Evolutionary conservation across 1,140 invertebrate species (phyloP).

Genomic region (Calliopsis andreniformis): DNA sequence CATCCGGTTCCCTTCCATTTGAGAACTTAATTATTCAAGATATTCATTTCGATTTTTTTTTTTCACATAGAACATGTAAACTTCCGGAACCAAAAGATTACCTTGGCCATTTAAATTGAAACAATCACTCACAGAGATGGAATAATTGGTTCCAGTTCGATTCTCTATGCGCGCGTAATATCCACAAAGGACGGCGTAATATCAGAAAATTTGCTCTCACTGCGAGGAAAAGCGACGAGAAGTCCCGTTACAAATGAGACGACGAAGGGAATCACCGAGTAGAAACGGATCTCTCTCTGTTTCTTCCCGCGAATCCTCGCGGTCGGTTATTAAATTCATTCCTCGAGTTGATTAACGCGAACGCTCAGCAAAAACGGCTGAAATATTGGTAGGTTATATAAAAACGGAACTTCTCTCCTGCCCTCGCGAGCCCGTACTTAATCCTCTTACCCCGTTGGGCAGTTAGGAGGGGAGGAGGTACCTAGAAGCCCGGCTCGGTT

Average conservation of each 20-base stretch:
- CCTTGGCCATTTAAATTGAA: background rate
- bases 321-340: conserved; percentile 68
- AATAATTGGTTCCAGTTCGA: too few relatives aligned
- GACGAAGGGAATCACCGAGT: conserved; percentile 1
- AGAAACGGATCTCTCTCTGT: conserved; percentile 39
- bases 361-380: conserved; percentile 53
- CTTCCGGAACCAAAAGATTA: too few relatives aligned
- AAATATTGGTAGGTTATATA: conserved; percentile 63
- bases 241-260: conserved; percentile 10
- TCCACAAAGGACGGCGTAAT: background rate
- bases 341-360: conserved; percentile 65
- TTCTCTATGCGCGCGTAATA: background rate
- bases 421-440: conserved; percentile 55
- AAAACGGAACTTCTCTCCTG: conserved; percentile 53
- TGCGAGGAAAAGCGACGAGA: background rate
- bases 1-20: too few relatives aligned
- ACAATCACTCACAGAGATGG: background rate
- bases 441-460: conserved; percentile 63
- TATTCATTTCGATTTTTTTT: too few relatives aligned
- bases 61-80: too few relatives aligned
- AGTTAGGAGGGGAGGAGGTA: conserved; percentile 32
- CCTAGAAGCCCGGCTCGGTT: conserved; percentile 31
- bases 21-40: too few relatives aligned
- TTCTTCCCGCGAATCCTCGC: conserved; percentile 38
- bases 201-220: conserved; percentile 12